Percentiles rank a stretch among this genome's conserved stretches.
Conservation (phyloP, 1,140 invertebrate genomes). For the Drosophila watanabei region DNA sequence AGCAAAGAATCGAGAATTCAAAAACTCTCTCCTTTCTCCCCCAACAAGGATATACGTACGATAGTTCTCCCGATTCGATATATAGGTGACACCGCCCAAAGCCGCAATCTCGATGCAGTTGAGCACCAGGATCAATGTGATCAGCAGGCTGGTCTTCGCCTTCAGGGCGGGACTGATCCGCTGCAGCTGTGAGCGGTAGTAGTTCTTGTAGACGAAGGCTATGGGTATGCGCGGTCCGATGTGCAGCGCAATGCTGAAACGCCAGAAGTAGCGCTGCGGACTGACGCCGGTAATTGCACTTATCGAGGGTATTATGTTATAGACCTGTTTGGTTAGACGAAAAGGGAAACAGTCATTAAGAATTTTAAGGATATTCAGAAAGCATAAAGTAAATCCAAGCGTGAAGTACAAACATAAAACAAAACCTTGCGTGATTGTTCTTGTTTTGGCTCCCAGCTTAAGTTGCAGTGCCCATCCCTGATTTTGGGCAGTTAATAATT, state of each 20-base stretch:
- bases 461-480: neutral
- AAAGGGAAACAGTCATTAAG: neutral
- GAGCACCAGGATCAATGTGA: constrained; percentile 93
- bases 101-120: constrained; percentile 94
- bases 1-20: constrained; percentile 70
- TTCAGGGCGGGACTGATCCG: constrained; percentile 87
- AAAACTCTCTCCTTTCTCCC: neutral
- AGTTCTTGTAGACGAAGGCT: constrained; percentile 93
- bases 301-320: constrained; percentile 96
- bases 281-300: constrained; percentile 96
- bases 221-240: constrained; percentile 94
- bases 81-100: constrained; percentile 95
- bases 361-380: neutral
- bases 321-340: constrained; percentile 89
- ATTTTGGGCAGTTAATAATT: neutral
- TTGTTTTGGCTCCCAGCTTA: neutral
- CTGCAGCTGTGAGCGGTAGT: constrained; percentile 90
- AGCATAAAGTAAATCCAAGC: neutral
- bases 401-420: neutral
- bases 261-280: constrained; percentile 96
- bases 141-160: constrained; percentile 87
- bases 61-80: constrained; percentile 97
- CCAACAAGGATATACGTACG: constrained; percentile 89
- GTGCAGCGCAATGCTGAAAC: constrained; percentile 95
- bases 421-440: neutral